Conservation (phyloP, 35 echinoderm and acorn worm species). For the Acanthaster planci region DNA sequence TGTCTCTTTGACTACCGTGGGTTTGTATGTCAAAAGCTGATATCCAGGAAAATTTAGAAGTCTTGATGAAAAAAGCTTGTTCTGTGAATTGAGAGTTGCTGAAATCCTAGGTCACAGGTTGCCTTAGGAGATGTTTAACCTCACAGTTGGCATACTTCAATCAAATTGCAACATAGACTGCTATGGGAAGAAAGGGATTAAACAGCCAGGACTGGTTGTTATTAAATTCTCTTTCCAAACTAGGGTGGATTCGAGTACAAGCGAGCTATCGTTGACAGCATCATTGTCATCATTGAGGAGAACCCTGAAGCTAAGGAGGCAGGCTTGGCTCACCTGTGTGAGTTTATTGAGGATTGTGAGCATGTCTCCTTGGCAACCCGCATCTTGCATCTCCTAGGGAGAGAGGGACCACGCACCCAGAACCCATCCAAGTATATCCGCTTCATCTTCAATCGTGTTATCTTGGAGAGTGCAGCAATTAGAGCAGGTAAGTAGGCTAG, state of each 20-base stretch:
- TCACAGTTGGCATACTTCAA: too few species aligned
- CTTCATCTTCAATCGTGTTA: constrained; percentile 98
- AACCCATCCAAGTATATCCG: constrained; percentile 94
- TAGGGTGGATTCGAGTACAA: constrained; percentile 99
- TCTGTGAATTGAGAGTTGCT: too few species aligned
- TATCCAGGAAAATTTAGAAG: too few species aligned
- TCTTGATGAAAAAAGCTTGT: too few species aligned
- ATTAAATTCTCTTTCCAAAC: not conserved
- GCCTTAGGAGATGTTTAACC: too few species aligned
- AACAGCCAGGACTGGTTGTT: too few species aligned
- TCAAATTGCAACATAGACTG: too few species aligned
- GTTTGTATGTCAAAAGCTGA: too few species aligned
- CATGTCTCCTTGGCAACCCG: constrained; percentile 90
- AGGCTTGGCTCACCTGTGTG: constrained; percentile 92
- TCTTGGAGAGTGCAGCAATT: constrained; percentile 95
- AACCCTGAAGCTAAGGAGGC: constrained; percentile 95
- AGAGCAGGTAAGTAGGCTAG: constrained; percentile 76
- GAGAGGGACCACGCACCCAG: constrained; percentile 93
- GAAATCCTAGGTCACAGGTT: too few species aligned
- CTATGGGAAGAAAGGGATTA: too few species aligned
- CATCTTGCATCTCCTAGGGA: constrained; percentile 92
- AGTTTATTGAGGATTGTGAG: constrained; percentile 99
- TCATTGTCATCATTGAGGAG: constrained; percentile 95
- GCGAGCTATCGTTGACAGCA: constrained; percentile 90
- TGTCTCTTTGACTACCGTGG: too few species aligned